phyloP scores from a whole-genome alignment of 37 sponge, comb jelly and placozoan species.

The Halisarca cf. caerulea region DNA sequence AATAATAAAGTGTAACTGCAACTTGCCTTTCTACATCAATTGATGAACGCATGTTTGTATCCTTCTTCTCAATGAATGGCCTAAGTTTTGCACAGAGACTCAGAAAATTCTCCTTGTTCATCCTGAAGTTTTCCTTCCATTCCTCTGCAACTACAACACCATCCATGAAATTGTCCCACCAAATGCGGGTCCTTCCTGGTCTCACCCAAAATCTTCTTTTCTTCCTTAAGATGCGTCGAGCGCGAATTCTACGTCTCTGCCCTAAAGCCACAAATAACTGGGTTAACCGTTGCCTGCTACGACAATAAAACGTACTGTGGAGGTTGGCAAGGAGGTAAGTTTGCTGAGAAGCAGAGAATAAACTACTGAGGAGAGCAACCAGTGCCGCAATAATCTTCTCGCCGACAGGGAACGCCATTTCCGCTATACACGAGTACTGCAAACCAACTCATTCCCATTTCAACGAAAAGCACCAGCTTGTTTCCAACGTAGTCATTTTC shows the following conservation, averaged over 20 bases:
- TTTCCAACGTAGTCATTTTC: too few species aligned
- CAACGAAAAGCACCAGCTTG: too few species aligned
- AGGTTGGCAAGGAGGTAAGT: too few species aligned
- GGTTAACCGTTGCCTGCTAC: background rate
- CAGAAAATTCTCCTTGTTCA: constrained; percentile 31
- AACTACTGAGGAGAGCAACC: too few species aligned
- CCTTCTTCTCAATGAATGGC: background rate
- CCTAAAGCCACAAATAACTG: background rate
- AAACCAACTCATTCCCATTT: background rate
- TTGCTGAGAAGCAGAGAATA: too few species aligned
- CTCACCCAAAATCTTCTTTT: background rate
- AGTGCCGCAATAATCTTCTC: too few species aligned
- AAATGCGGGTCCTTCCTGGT: background rate
- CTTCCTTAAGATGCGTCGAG: background rate
- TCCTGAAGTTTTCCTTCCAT: constrained; percentile 45
- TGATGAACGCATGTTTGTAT: background rate
- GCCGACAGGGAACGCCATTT: background rate
- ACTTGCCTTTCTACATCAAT: background rate
- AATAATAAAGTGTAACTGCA: background rate
- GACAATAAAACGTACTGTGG: too few species aligned
- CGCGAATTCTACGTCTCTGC: too few species aligned
- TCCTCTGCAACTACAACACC: background rate
- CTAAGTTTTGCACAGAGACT: constrained; percentile 25
- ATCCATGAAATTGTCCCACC: background rate
- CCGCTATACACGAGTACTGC: background rate